Evolutionary conservation across 2,113 vertebrate species (phyloP), one percentile per base, ranked within the genome.

Genomic region (Lasiurus borealis): DNA sequence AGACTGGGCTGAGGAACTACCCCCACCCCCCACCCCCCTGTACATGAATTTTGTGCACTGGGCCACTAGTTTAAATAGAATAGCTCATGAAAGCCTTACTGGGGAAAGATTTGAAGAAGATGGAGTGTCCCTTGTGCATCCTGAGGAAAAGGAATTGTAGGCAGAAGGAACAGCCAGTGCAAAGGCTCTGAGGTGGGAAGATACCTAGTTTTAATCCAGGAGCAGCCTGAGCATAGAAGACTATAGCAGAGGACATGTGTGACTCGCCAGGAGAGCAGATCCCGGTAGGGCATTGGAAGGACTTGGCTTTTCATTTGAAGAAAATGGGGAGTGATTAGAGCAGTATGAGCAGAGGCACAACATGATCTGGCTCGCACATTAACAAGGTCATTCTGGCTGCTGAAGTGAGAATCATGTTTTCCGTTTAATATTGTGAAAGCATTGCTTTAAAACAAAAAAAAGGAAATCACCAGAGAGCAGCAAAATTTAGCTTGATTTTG

Each of bases 401-500:
- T 12, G 12, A 84, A 44, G 0, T 23, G n/a, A 92, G 50, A 96
- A 29, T 57, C 48, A 12, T 31, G 44, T 62, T 95, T 90, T 69
- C 84, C 19, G 9, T 57, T 31, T 31, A 54, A 19, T 54, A 88
- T 8, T 40, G 23, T 71, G 31, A 66, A 88, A 92, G 69, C 6
- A n/a, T 0, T 27, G 36, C 46, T 68, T 73, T 77, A 21, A 77
- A 68, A 68, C 64, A 68, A 21, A 77, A n/a, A n/a, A 50, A n/a
- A 50, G 64, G 81, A 77, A 81, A 73, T 66, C 57, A 85, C 23
- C 44, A 40, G 9, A 25, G 15, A 83, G 34, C 62, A 62, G 77
- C 6, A 76, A 92, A 96, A 94, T 31, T 14, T 77, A 90, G 59
- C 27, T 59, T 86, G 44, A 48, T 75, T 66, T 71, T 59, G 29